Evolutionary conservation across 2,797 vertebrate species (phyloP).

Genomic region (Columba guinea): DNA sequence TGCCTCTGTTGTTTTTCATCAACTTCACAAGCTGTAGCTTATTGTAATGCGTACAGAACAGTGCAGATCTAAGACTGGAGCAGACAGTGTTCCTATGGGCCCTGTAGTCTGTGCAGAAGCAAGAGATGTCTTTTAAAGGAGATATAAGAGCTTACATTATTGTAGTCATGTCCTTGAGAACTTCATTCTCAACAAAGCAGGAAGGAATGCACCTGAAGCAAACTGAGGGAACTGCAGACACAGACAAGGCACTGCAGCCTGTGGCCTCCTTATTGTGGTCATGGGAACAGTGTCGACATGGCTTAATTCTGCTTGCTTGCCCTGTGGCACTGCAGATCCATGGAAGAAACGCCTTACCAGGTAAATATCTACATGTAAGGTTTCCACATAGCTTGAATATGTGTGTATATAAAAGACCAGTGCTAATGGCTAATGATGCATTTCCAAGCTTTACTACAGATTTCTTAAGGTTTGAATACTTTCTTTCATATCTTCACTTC

Average conservation of each 20-base stretch:
- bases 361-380: not conserved
- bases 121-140: not conserved
- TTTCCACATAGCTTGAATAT: rapidly evolving
- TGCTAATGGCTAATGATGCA: not conserved
- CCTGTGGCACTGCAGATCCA: not conserved
- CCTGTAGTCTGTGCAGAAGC: not conserved
- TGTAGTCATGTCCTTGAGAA: not conserved
- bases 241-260: not conserved
- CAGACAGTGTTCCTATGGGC: not conserved
- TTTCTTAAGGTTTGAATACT: not conserved
- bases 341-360: not conserved
- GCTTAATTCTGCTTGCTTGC: not conserved
- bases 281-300: not conserved
- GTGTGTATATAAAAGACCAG: not conserved
- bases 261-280: not conserved
- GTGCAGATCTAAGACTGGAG: not conserved
- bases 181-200: not conserved
- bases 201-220: not conserved
- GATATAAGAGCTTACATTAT: not conserved
- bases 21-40: not conserved
- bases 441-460: not conserved
- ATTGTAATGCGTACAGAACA: not conserved
- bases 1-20: not conserved
- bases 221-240: not conserved
- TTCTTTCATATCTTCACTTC: not conserved